Base-by-base conservation (phyloP, 2,797 vertebrate species). In the Triplophysa bombifrons region DNA sequence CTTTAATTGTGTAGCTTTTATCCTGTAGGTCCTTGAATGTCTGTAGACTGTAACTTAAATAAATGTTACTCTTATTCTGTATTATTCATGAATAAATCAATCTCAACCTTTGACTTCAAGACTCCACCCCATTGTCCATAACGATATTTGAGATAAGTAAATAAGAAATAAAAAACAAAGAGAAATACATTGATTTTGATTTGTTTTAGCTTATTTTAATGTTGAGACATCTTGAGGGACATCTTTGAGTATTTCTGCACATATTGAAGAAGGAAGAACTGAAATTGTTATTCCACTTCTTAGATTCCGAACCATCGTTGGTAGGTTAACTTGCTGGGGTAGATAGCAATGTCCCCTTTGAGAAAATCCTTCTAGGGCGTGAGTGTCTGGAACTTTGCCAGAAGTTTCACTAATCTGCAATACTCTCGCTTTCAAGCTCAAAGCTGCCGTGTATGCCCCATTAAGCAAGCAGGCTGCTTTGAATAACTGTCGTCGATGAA, bases 401-500 rank as follows among this genome's bases (percentile, higher is more conserved):
- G 17, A 65, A 67, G 13, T 67, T 82, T 74, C 30, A 10, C 58
- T 53, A 14, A 25, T 22, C 74, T 34, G 11, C 56, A 9, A 19
- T 48, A 11, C 64, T 72, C 50, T 74, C 50, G 2, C 72, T 72
- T 80, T 78, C 1, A 65, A 67, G 12, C 34, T 46, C n/a, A 68
- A 56, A 64, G 48, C 56, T 80, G 38, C 3, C 71, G 2, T 73
- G 71, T 63, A 71, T 73, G 46, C 56, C 64, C 38, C 34, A 72
- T 46, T 73, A 75, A 60, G 22, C 55, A 63, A 81, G 73, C 34
- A 67, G 63, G 41, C 74, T 83, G 82, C 80, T 89, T 87, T 89
- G 86, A 88, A 88, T 89, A 89, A 89, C 88, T 72, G 87, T 87
- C 85, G 51, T 74, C 25, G 66, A 27, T 60, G 46, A 71, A 38